These are phyloP conservation scores for Chrysaora quinquecirrha DNA, from an alignment of 30 jellyfish, hydroid and myxozoan genomes.

Conservation along the genomic window DNA sequence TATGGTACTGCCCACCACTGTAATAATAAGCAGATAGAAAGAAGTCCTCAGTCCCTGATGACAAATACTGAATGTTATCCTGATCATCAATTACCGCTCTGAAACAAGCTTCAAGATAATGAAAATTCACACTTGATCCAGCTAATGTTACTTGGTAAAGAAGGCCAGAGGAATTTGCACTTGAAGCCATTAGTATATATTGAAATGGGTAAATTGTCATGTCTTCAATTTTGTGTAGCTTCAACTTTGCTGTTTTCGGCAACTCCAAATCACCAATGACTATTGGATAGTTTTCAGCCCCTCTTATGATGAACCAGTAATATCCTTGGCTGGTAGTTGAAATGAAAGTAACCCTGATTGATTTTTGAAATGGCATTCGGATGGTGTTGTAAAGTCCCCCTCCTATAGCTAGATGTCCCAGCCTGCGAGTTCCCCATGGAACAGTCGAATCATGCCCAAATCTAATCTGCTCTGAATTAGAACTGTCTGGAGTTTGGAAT, in stretches of 20 bases:
- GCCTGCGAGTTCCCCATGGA: constrained; percentile 79
- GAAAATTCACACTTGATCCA: constrained; percentile 64
- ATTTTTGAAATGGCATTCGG: constrained; percentile 75
- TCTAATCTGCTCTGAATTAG: background rate
- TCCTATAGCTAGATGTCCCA: constrained; percentile 69
- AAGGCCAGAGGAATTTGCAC: constrained; percentile 59
- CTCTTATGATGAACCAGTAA: constrained; percentile 80
- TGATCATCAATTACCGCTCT: constrained; percentile 63
- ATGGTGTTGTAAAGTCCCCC: constrained; percentile 88
- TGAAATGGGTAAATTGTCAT: constrained; percentile 35
- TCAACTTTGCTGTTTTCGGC: constrained; percentile 74
- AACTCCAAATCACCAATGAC: constrained; percentile 77
- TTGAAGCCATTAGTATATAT: constrained; percentile 52
- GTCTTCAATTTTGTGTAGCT: constrained; percentile 50
- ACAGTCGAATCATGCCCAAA: constrained; percentile 30
- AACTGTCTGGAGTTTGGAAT: background rate
- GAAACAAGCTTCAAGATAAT: constrained; percentile 83
- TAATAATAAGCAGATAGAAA: constrained; percentile 80
- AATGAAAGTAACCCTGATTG: constrained; percentile 66
- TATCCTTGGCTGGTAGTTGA: constrained; percentile 39
- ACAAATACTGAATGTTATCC: constrained; percentile 58
- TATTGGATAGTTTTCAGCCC: constrained; percentile 77
- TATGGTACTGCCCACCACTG: constrained; percentile 75
- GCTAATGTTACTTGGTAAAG: constrained; percentile 78
- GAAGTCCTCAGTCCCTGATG: constrained; percentile 93